Percentiles rank a stretch among this genome's conserved stretches.
These are phyloP conservation scores for Tipula lateralis DNA, from an alignment of 2,888 invertebrate species.

Conservation along the genomic window DNA sequence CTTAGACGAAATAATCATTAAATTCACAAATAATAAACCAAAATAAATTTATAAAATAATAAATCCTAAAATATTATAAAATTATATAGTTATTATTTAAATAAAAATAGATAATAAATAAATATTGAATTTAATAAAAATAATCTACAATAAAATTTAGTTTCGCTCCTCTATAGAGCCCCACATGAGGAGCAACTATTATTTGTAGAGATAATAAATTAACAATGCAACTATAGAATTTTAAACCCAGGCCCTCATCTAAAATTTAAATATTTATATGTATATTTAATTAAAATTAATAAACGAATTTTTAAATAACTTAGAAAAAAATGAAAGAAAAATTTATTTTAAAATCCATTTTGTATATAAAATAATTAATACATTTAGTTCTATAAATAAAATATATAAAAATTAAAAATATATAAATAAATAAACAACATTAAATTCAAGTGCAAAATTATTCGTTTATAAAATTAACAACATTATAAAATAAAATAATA, in stretches of 20 bases:
- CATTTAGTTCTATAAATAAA: not conserved
- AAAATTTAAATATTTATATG: not conserved
- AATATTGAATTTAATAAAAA: not conserved
- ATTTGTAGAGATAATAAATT: not conserved
- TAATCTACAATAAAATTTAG: not conserved
- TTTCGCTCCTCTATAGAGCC: slow-evolving; percentile 19
- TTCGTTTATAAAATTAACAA: not conserved
- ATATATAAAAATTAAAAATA: not conserved
- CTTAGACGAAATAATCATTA: not conserved
- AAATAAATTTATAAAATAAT: not conserved
- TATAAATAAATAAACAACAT: not conserved
- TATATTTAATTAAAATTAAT: not conserved
- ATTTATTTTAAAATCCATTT: not conserved
- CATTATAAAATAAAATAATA: not conserved
- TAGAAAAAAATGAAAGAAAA: not conserved
- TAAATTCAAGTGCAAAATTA: not conserved
- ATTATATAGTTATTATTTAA: not conserved
- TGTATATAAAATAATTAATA: not conserved
- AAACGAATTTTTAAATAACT: not conserved
- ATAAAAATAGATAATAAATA: not conserved
- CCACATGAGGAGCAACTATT: not conserved
- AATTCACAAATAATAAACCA: not conserved
- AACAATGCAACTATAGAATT: not conserved
- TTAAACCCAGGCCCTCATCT: not conserved
- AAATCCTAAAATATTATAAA: not conserved